Evolutionary conservation across 1,140 invertebrate species (phyloP).

Genomic region (Acromyrmex echinatior): DNA sequence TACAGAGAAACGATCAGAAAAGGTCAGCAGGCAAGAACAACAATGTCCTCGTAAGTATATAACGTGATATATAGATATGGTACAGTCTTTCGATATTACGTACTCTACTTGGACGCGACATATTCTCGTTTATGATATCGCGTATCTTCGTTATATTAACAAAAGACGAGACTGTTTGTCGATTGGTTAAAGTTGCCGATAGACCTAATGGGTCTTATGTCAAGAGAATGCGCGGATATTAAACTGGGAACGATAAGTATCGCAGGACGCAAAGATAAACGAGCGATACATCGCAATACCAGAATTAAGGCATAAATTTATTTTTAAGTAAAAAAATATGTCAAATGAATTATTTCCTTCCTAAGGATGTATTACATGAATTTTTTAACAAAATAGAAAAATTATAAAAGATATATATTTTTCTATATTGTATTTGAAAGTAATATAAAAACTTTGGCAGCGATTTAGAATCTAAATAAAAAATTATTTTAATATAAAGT

Average conservation of each 20-base stretch:
- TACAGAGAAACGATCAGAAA: constrained; percentile 74
- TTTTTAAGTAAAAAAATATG: not conserved
- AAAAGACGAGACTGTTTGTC: constrained; percentile 67
- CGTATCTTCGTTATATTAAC: constrained; percentile 41
- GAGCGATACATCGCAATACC: constrained; percentile 1
- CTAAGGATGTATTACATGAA: no score
- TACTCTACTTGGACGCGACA: constrained; percentile 50
- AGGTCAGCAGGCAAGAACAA: constrained; percentile 77
- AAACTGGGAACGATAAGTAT: constrained; percentile 29
- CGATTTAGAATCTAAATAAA: no score
- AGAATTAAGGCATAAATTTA: constrained; percentile 14
- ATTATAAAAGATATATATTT: no score
- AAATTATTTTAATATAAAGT: no score
- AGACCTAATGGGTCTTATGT: constrained; percentile 35
- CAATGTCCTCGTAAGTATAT: constrained; percentile 75
- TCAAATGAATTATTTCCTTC: no score
- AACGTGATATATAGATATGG: constrained; percentile 72
- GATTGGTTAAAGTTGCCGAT: constrained; percentile 79
- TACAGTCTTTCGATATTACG: constrained; percentile 68
- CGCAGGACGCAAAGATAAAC: constrained; percentile 34
- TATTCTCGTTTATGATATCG: constrained; percentile 47
- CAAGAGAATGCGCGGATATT: constrained; percentile 24
- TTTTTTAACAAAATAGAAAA: no score
- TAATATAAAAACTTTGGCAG: no score
- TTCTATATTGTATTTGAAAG: no score